Conservation (phyloP, 35 echinoderm and acorn worm species). For the Apostichopus parvimensis region DNA sequence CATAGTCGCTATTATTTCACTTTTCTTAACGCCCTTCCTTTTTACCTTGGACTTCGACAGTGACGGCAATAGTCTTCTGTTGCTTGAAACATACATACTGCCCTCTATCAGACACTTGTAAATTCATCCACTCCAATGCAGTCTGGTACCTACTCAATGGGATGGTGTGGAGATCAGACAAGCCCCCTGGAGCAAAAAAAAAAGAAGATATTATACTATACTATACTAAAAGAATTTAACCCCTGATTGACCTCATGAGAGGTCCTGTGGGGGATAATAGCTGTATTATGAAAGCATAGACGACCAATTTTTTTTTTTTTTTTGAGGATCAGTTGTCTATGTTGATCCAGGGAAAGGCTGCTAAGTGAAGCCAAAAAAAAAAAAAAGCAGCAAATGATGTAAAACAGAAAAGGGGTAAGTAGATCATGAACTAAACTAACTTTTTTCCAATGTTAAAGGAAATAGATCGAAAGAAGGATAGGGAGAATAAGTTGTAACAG, state of each 20-base stretch:
- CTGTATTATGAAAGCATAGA: no score
- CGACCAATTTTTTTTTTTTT: no score
- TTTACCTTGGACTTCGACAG: slow-evolving; percentile 31
- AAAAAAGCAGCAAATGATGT: neutral
- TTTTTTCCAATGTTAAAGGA: no score
- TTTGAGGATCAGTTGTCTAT: no score
- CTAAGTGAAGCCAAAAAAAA: neutral
- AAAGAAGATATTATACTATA: neutral
- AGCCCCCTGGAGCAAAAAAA: neutral
- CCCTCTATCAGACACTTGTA: slow-evolving; percentile 11
- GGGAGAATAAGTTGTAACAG: no score
- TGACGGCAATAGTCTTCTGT: neutral
- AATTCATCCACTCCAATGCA: slow-evolving; percentile 14
- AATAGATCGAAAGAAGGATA: no score
- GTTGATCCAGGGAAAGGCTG: neutral
- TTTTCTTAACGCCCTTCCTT: no score
- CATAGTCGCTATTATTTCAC: no score
- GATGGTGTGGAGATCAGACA: slow-evolving; percentile 18
- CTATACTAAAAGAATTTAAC: no score
- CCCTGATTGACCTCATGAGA: no score
- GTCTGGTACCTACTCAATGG: slow-evolving; percentile 7
- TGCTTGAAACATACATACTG: slow-evolving; percentile 48
- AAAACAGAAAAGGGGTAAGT: neutral
- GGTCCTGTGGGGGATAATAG: no score
- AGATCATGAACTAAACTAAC: neutral